Conservation (phyloP, 2,113 vertebrate species). For the Steatornis caripensis region DNA sequence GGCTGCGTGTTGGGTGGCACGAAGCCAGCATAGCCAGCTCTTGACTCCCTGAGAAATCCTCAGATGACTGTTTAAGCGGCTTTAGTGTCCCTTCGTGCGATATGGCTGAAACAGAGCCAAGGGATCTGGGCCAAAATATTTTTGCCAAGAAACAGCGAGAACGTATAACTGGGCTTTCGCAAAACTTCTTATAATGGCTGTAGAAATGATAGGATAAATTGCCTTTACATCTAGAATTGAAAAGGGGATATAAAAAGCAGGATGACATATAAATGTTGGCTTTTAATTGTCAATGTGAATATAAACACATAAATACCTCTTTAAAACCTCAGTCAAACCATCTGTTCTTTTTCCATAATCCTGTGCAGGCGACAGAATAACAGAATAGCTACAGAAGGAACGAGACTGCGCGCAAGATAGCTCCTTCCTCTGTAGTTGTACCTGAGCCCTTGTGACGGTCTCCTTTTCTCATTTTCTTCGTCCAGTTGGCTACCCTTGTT, state of each 20-base stretch:
- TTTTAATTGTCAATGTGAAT: slow-evolving; percentile 22
- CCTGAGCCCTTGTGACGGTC: not conserved
- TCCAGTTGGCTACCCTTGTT: not conserved
- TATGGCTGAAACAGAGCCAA: not conserved
- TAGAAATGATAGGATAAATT: not conserved
- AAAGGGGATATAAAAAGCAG: not conserved
- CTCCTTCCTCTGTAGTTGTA: not conserved
- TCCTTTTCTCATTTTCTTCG: not conserved
- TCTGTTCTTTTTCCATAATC: not conserved
- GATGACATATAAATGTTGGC: not conserved
- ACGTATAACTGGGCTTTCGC: not conserved
- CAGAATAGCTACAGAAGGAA: not conserved
- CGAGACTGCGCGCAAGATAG: not conserved
- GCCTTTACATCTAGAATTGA: not conserved
- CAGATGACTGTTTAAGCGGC: not conserved
- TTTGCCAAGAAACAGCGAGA: slow-evolving; percentile 14
- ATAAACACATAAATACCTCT: slow-evolving; percentile 27
- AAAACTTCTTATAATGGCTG: not conserved
- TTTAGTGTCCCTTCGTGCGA: not conserved
- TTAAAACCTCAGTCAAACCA: not conserved
- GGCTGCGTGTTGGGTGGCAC: not conserved
- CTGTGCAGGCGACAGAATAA: not conserved
- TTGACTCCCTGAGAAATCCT: not conserved
- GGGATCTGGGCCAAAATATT: not conserved
- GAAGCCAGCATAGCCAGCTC: not conserved